A percentile compares a stretch with the other conserved stretches of the same genome.
These are phyloP conservation scores for Apostichopus japonicus DNA, from an alignment of 35 echinoderm and acorn worm genomes.

Conservation along the genomic window DNA sequence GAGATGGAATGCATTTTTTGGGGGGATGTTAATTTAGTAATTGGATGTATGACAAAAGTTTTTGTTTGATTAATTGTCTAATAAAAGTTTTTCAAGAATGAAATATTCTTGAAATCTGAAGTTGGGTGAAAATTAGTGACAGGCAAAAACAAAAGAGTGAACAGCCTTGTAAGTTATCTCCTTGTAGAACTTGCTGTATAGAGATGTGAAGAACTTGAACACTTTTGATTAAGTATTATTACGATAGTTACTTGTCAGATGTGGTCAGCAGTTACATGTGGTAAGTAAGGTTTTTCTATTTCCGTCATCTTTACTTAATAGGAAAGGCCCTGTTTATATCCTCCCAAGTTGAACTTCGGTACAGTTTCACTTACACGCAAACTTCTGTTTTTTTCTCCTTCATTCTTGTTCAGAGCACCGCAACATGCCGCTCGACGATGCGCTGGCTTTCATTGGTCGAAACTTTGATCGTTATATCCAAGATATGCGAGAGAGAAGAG, in stretches of 20 bases:
- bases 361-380: neutral
- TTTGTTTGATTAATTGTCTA: too few relatives aligned
- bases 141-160: too few relatives aligned
- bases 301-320: neutral
- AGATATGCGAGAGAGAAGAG: constrained; percentile 73
- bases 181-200: too few relatives aligned
- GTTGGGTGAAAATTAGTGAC: too few relatives aligned
- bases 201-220: too few relatives aligned
- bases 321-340: neutral
- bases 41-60: too few relatives aligned
- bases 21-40: too few relatives aligned
- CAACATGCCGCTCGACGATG: constrained; percentile 99
- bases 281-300: neutral
- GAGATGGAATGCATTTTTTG: too few relatives aligned
- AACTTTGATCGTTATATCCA: constrained; percentile 98
- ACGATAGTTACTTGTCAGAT: neutral
- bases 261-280: too few relatives aligned
- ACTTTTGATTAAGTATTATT: neutral
- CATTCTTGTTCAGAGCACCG: constrained; percentile 83
- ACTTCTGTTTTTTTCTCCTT: constrained; percentile 19
- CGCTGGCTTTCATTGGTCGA: constrained; percentile 83
- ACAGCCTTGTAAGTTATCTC: too few relatives aligned
- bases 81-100: too few relatives aligned
- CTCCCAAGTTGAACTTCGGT: neutral
- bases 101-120: too few relatives aligned